These are phyloP conservation scores for Datnioides undecimradiatus DNA, from an alignment of 2,113 vertebrate genomes.

Conservation along the genomic window DNA sequence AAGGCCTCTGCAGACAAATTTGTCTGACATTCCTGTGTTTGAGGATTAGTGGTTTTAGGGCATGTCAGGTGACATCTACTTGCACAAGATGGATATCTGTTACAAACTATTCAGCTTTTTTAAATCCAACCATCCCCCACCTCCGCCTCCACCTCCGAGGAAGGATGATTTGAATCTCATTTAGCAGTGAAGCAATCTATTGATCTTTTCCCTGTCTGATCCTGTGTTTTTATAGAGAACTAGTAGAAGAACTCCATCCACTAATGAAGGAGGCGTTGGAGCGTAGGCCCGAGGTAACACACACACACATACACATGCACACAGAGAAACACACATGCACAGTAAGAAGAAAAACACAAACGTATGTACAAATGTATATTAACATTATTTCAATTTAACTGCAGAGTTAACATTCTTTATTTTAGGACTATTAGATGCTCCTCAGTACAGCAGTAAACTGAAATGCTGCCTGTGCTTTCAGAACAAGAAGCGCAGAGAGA, in stretches of 20 bases:
- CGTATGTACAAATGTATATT: background rate
- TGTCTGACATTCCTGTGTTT: slow-evolving; percentile 10
- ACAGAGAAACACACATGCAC: background rate
- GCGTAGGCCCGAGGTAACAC: slow-evolving; percentile 93
- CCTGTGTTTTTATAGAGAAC: slow-evolving; percentile 85
- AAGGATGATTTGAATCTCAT: background rate
- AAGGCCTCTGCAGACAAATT: slow-evolving; percentile 28
- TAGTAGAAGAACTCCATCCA: slow-evolving; percentile 98
- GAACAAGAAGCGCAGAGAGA: slow-evolving; percentile 98
- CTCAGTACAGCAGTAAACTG: background rate
- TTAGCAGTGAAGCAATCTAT: background rate
- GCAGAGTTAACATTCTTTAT: background rate
- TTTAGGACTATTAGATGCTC: background rate
- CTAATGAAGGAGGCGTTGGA: slow-evolving; percentile 99
- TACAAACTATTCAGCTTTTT: background rate
- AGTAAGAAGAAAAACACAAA: background rate
- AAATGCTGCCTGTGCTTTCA: slow-evolving; percentile 65
- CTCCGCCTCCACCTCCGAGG: background rate
- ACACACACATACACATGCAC: background rate
- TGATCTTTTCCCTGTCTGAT: background rate
- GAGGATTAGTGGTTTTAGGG: slow-evolving; percentile 50
- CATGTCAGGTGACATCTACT: slow-evolving; percentile 42
- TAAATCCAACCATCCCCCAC: background rate
- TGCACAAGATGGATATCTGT: slow-evolving; percentile 13
- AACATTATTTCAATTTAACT: background rate